Percentiles rank a stretch among this genome's conserved stretches.
Conservation (phyloP, 1,140 invertebrate genomes). For the Cydia strobilella region DNA sequence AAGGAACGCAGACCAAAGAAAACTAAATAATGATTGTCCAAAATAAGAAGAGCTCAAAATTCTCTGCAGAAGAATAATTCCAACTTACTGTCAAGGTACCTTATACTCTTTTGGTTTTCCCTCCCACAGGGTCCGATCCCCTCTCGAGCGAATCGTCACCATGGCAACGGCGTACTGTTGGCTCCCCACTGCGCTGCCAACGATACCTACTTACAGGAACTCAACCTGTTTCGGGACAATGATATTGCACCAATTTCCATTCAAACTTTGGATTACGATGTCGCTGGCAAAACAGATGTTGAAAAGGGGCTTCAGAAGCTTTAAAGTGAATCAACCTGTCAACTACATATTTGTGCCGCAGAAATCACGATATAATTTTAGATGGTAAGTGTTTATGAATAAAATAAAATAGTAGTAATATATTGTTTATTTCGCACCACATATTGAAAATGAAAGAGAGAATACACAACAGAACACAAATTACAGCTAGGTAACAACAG, state of each 20-base stretch:
- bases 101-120: constrained; percentile 61
- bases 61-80: constrained; percentile 44
- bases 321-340: constrained; percentile 24
- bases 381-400: not conserved
- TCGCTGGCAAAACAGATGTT: constrained; percentile 41
- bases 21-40: constrained; percentile 50
- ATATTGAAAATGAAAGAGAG: too few relatives aligned
- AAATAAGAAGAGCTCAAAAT: constrained; percentile 43
- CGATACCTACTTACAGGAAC: constrained; percentile 51
- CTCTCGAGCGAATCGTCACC: constrained; percentile 61
- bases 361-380: not conserved
- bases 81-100: constrained; percentile 53
- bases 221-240: constrained; percentile 49
- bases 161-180: constrained; percentile 74
- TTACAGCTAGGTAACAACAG: too few relatives aligned
- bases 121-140: constrained; percentile 64
- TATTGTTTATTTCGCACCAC: too few relatives aligned
- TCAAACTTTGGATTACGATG: constrained; percentile 51
- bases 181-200: constrained; percentile 64
- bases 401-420: too few relatives aligned
- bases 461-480: too few relatives aligned
- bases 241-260: constrained; percentile 48
- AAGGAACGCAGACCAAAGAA: constrained; percentile 42
- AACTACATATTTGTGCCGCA: not conserved
- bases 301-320: constrained; percentile 46